Percentiles rank a stretch among this genome's conserved stretches.
phyloP scores from a whole-genome alignment of 2,797 vertebrate species.

The Iguana delicatissima region DNA sequence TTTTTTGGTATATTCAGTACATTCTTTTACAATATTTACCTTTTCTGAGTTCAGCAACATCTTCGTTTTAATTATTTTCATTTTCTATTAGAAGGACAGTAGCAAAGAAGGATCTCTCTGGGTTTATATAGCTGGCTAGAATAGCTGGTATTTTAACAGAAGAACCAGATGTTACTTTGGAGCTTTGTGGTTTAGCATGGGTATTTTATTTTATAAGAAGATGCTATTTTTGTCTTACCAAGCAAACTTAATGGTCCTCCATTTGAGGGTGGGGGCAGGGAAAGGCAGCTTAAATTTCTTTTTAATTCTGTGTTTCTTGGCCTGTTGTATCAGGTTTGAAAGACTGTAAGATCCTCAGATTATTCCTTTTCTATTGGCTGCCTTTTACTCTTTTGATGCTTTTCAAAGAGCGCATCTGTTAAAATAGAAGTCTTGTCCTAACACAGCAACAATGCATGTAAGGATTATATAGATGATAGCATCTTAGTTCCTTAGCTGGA shows the following conservation, averaged over 20 bases:
- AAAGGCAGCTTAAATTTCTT: conserved; percentile 65
- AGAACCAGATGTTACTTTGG: conserved; percentile 74
- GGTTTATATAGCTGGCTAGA: conserved; percentile 60
- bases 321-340: conserved; percentile 69
- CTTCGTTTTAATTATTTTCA: neutral
- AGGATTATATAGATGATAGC: conserved; percentile 27
- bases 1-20: neutral
- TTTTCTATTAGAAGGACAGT: conserved; percentile 53
- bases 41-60: conserved; percentile 33
- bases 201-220: conserved; percentile 74
- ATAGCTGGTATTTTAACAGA: conserved; percentile 65
- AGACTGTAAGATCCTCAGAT: conserved; percentile 47
- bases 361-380: conserved; percentile 46
- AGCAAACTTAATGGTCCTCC: conserved; percentile 72
- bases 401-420: conserved; percentile 56
- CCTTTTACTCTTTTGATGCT: conserved; percentile 35
- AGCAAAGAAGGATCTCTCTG: conserved; percentile 52
- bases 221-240: conserved; percentile 76
- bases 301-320: conserved; percentile 73
- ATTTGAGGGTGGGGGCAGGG: conserved; percentile 53
- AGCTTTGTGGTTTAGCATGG: conserved; percentile 76
- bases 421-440: conserved; percentile 18
- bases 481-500: conserved; percentile 32
- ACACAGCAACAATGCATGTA: conserved; percentile 23
- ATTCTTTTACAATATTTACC: conserved; percentile 33